Percentiles rank a stretch among this genome's conserved stretches.
Conservation (phyloP, 2,888 invertebrate genomes). For the Microchrysa polita region DNA sequence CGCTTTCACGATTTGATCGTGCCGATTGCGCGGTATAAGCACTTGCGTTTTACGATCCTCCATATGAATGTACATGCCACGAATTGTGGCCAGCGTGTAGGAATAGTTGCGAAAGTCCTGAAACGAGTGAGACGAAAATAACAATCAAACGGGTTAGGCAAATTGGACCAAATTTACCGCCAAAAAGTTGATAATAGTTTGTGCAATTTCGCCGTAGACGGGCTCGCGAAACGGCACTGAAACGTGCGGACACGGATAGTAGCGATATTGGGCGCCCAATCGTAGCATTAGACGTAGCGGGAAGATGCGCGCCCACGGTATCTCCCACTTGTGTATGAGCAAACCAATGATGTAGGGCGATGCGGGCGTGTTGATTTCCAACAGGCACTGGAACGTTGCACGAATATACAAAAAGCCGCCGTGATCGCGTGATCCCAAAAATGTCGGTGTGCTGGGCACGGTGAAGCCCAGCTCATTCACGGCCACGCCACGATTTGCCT, state of each 20-base stretch:
- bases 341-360: slow-evolving; percentile 81
- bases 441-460: slow-evolving; percentile 64
- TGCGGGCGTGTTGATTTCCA: slow-evolving; percentile 76
- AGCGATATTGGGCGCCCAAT: slow-evolving; percentile 84
- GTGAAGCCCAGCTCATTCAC: slow-evolving; percentile 77
- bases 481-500: slow-evolving; percentile 74
- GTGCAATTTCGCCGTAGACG: slow-evolving; percentile 85
- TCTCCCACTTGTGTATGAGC: slow-evolving; percentile 75
- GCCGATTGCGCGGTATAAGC: slow-evolving; percentile 78
- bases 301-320: slow-evolving; percentile 76
- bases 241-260: slow-evolving; percentile 85
- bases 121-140: slow-evolving; percentile 49
- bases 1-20: slow-evolving; percentile 78
- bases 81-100: slow-evolving; percentile 79
- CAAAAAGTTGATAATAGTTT: slow-evolving; percentile 86
- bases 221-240: slow-evolving; percentile 80
- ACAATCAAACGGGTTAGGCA: not conserved
- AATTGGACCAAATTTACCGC: slow-evolving; percentile 66
- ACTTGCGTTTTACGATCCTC: slow-evolving; percentile 82
- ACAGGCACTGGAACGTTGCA: slow-evolving; percentile 82
- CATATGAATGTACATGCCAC: slow-evolving; percentile 83
- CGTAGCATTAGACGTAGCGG: slow-evolving; percentile 78
- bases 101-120: slow-evolving; percentile 85
- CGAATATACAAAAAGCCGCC: slow-evolving; percentile 85
- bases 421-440: slow-evolving; percentile 77